Evolutionary conservation across 2,113 vertebrate species (phyloP).

Genomic region (Lagopus muta): DNA sequence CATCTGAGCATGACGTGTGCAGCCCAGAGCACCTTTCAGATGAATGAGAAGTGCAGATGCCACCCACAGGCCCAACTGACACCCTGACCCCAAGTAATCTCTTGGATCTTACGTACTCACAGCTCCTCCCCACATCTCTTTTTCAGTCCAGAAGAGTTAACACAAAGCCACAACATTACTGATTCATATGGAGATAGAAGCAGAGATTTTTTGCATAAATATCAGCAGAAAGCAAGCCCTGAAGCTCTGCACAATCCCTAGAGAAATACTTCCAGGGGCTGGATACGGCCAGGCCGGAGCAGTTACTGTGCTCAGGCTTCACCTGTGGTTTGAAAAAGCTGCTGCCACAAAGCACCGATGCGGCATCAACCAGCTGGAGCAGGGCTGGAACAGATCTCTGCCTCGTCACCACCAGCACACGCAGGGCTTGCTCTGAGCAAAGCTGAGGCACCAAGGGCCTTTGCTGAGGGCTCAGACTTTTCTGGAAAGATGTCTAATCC

Average conservation of each 20-base stretch:
- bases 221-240: conserved; percentile 2
- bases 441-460: neutral
- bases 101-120: neutral
- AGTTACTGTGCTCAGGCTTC: neutral
- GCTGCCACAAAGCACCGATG: neutral
- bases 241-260: neutral
- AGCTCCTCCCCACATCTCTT: neutral
- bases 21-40: neutral
- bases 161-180: neutral
- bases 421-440: neutral
- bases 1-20: fast-evolving
- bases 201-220: neutral
- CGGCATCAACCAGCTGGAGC: neutral
- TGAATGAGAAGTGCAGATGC: neutral
- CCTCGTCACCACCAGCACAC: neutral
- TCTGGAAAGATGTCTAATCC: conserved; percentile 1
- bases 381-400: conserved; percentile 1
- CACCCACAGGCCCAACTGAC: neutral
- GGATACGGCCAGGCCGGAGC: neutral
- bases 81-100: neutral
- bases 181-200: neutral
- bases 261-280: neutral
- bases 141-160: neutral
- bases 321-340: neutral
- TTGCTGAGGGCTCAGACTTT: neutral